A percentile compares a stretch with the other conserved stretches of the same genome.
phyloP scores from a whole-genome alignment of 2,113 vertebrate species.

The Malurus alboscapulatus region DNA sequence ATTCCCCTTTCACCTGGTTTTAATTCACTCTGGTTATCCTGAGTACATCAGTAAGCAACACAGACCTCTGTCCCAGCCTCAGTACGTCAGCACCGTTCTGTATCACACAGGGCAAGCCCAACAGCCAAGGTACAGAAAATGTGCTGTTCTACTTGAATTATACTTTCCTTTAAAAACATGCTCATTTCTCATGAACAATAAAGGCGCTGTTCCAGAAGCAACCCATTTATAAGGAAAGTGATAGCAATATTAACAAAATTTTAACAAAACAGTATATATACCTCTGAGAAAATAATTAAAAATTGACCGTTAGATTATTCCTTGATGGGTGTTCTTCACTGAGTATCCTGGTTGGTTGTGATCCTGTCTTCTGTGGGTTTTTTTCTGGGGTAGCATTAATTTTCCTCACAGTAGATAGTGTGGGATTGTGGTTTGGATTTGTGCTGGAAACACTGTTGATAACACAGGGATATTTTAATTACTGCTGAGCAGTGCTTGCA shows the following conservation, averaged over 20 bases:
- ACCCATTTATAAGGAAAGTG: not conserved
- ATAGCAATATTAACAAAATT: not conserved
- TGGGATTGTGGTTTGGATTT: not conserved
- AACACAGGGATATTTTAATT: not conserved
- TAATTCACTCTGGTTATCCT: not conserved
- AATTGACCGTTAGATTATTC: not conserved
- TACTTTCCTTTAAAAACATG: not conserved
- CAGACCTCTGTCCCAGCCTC: not conserved
- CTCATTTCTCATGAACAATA: not conserved
- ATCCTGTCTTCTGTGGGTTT: not conserved
- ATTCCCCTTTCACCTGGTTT: not conserved
- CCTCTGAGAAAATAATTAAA: not conserved
- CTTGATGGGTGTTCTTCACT: not conserved
- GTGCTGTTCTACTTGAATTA: not conserved
- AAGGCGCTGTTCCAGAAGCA: not conserved
- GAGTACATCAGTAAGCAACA: not conserved
- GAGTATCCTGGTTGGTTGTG: not conserved
- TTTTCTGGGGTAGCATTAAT: not conserved
- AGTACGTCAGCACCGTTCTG: rapidly evolving
- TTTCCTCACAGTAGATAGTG: not conserved
- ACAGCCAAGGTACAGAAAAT: not conserved
- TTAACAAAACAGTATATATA: not conserved
- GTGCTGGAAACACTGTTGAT: not conserved
- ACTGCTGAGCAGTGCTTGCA: not conserved
- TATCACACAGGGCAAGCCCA: not conserved